Percentiles rank a stretch among this genome's conserved stretches.
These are phyloP conservation scores for Hipposideros armiger DNA, from an alignment of 2,113 vertebrate species.

Conservation along the genomic window DNA sequence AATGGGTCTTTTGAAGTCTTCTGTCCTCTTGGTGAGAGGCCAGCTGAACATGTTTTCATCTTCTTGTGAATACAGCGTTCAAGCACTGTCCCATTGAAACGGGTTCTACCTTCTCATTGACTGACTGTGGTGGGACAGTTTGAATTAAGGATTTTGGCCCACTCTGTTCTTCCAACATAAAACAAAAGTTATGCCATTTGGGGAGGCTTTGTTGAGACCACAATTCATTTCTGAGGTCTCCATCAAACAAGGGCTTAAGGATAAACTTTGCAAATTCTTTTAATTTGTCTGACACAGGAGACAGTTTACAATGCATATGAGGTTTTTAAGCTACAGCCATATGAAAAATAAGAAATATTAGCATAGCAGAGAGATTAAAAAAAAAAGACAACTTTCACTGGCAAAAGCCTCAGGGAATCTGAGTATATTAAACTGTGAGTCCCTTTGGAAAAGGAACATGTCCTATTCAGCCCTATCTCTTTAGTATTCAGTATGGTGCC, in stretches of 20 bases:
- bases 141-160: conserved; percentile 1
- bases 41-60: conserved; percentile 41
- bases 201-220: conserved; percentile 62
- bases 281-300: conserved; percentile 72
- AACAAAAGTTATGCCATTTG: conserved; percentile 55
- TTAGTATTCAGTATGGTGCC: background rate
- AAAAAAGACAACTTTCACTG: background rate
- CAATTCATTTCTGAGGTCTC: conserved; percentile 66
- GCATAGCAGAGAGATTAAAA: background rate
- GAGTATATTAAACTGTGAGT: background rate
- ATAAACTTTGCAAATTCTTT: conserved; percentile 69
- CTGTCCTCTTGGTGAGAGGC: conserved; percentile 56
- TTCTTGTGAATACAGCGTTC: conserved; percentile 42
- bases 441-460: conserved; percentile 49
- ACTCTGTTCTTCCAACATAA: conserved; percentile 41
- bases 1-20: conserved; percentile 55
- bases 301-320: conserved; percentile 70
- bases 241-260: conserved; percentile 47
- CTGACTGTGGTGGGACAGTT: conserved; percentile 22
- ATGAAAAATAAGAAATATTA: conserved; percentile 62
- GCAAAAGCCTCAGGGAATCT: conserved; percentile 38
- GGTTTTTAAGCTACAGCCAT: conserved; percentile 64
- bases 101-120: conserved; percentile 65
- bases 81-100: background rate
- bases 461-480: background rate